Evolutionary conservation across 2,888 invertebrate genomes (phyloP).

Genomic region (Idaea dimidiata): DNA sequence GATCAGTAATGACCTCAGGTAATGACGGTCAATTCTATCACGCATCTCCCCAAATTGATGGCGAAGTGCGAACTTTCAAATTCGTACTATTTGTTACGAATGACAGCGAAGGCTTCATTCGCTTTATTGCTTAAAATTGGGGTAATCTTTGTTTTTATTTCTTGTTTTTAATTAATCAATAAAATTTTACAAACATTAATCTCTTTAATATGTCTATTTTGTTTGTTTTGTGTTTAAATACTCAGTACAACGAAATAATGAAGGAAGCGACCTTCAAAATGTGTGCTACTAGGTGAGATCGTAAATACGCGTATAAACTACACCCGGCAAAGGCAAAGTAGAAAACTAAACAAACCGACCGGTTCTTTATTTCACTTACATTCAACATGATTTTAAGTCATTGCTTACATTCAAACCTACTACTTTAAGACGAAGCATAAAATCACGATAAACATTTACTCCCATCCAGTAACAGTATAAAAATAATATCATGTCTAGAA

Average conservation of each 20-base stretch:
- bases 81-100: conserved; percentile 19
- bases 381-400: neutral
- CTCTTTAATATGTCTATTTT: neutral
- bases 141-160: neutral
- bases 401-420: neutral
- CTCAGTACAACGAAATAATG: neutral
- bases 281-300: neutral
- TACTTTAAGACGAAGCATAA: neutral
- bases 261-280: neutral
- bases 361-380: neutral
- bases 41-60: conserved; percentile 47
- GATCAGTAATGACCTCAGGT: conserved; percentile 22
- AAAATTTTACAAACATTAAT: neutral
- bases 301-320: neutral
- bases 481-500: neutral
- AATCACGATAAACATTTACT: neutral
- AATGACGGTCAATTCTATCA: conserved; percentile 43
- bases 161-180: neutral
- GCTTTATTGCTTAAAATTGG: conserved; percentile 1
- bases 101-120: conserved; percentile 3
- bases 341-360: neutral
- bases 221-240: neutral
- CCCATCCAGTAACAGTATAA: neutral
- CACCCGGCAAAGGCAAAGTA: neutral
- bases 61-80: conserved; percentile 44